Conservation (phyloP, 2,113 vertebrate species). For the Vanacampus margaritifer region DNA sequence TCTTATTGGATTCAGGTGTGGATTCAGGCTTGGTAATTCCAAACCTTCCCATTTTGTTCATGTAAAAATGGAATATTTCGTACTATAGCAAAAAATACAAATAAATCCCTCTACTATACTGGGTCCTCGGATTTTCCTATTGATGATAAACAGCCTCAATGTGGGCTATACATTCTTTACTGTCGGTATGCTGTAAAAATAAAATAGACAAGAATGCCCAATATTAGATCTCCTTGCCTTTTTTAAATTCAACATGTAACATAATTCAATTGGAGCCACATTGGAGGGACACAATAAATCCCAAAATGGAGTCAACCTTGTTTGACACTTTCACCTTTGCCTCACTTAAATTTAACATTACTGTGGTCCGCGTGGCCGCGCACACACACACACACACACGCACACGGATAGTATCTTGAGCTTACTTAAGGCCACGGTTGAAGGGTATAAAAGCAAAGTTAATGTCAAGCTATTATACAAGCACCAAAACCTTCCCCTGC, state of each 20-base stretch:
- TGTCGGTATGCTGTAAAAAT: not conserved
- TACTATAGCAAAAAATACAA: not conserved
- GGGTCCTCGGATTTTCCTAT: too few relatives aligned
- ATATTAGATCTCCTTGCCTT: not conserved
- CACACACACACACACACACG: slow-evolving; percentile 17
- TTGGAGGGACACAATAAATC: not conserved
- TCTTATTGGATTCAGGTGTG: not conserved
- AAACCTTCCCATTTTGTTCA: not conserved
- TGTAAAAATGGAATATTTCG: not conserved
- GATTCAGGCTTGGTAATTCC: not conserved
- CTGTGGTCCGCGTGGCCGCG: slow-evolving; percentile 4
- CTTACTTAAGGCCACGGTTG: slow-evolving; percentile 49
- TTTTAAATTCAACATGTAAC: not conserved
- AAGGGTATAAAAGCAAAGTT: slow-evolving; percentile 38
- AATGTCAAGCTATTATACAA: slow-evolving; percentile 34
- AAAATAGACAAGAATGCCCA: not conserved
- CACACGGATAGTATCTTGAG: not conserved
- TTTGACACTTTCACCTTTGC: not conserved
- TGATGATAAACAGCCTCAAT: too few relatives aligned
- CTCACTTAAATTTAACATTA: not conserved
- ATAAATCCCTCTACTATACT: not conserved
- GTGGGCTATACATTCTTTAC: too few relatives aligned
- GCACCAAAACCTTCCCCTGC: slow-evolving; percentile 16
- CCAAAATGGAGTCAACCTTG: not conserved
- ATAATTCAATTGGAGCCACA: not conserved